Conservation (phyloP, 2,888 invertebrate species). For the Eucera pruinosa region DNA sequence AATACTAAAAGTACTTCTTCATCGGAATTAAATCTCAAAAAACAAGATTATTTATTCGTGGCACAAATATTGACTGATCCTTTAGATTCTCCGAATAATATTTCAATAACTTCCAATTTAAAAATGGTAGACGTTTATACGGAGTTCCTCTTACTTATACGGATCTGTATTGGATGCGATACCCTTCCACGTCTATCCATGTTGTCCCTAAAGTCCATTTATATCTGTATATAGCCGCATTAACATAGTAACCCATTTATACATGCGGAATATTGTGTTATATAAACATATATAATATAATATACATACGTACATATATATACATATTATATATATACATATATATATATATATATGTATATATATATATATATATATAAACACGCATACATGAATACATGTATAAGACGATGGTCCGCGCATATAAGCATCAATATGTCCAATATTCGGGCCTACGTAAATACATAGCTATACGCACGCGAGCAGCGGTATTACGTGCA, state of each 20-base stretch:
- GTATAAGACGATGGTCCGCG: constrained; percentile 8
- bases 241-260: constrained; percentile 47
- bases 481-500: constrained; percentile 57
- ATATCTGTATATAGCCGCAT: constrained; percentile 14
- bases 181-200: background rate
- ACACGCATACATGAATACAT: background rate
- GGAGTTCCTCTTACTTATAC: too few relatives aligned
- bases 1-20: too few relatives aligned
- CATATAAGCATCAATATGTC: constrained; percentile 51
- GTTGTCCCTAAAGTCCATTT: constrained; percentile 22
- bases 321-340: background rate
- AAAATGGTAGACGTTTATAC: background rate
- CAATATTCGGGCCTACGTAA: constrained; percentile 49
- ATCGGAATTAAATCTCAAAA: too few relatives aligned
- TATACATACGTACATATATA: background rate
- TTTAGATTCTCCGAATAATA: background rate
- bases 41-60: too few relatives aligned
- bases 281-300: constrained; percentile 1
- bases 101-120: background rate
- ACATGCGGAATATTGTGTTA: constrained; percentile 8
- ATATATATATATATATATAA: background rate
- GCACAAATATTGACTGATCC: too few relatives aligned
- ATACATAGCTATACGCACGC: constrained; percentile 56
- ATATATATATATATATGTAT: background rate
- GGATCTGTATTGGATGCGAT: background rate